Conservation (phyloP, 2,888 invertebrate genomes). For the Idaea aversata region DNA sequence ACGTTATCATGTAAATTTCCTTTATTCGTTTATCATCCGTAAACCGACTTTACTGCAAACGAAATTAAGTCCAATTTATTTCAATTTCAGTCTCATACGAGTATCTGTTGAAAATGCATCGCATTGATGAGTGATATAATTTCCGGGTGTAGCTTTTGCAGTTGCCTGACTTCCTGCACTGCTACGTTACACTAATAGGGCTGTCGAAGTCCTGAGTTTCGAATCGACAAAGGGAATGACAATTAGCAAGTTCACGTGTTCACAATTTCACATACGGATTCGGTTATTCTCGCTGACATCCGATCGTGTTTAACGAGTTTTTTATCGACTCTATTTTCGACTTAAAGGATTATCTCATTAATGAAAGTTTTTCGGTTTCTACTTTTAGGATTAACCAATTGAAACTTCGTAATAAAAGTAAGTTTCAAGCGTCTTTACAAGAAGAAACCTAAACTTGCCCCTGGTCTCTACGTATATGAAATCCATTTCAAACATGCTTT, state of each 20-base stretch:
- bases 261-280: not conserved
- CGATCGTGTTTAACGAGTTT: not conserved
- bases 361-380: not conserved
- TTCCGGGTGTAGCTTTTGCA: not conserved
- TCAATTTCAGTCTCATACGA: not conserved
- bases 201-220: not conserved
- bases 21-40: too few species aligned
- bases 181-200: not conserved
- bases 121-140: not conserved
- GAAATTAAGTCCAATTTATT: constrained; percentile 20
- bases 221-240: not conserved
- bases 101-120: constrained; percentile 5
- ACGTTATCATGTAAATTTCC: too few species aligned
- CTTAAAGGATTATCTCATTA: not conserved
- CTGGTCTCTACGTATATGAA: not conserved
- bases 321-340: not conserved
- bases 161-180: not conserved
- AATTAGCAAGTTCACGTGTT: not conserved
- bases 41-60: constrained; percentile 9
- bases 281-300: not conserved
- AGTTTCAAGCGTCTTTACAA: not conserved
- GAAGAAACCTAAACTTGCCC: not conserved
- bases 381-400: not conserved
- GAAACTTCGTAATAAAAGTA: not conserved
- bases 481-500: not conserved